Evolutionary conservation across 2,113 vertebrate genomes (phyloP), one percentile per base, ranked within the genome.

Genomic region (Poecilia latipinna): DNA sequence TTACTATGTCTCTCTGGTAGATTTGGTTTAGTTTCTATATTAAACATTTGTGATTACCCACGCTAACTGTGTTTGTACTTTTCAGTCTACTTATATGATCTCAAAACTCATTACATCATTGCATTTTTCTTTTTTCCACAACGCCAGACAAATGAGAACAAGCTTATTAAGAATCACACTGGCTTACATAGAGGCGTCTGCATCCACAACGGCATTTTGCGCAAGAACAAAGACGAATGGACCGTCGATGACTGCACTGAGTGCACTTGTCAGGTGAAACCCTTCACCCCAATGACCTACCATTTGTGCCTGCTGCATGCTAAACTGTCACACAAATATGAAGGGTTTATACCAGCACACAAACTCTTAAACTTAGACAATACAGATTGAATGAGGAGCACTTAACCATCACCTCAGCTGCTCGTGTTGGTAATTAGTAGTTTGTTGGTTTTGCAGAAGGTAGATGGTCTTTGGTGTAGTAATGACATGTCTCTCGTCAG

Each of bases 201-300:
- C 89, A 92, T 97, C 79, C 96, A 99, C 90, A 98, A 99, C 8
- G 96, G 96, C n/a, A 94, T 98, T 6, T 87, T 96, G 72, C 96
- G 96, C 89, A 96, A 95, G 89, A 97, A 99, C 81, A 94, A 90
- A 8, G 96, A 96, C 0, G 97, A 98, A 74, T 99, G 98, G 98
- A 99, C 97, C 0, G 96, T 99, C 2, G 98, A 99, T 4, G 96
- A 96, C 90, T 99, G 98, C 85, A 99, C 98, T 0, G 95, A 97
- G 91, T 99, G 98, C 88, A 98, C 95, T 88, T 99, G 98, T 91
- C 97, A 92, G 88, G 92, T 93, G 70, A 90, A 87, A 8, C 19
- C 26, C 51, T 60, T 51, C 77, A 74, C 68, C 75, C 33, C 12
- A 22, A 3, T 26, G 24, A n/a, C 26, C 51, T 60, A 4, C 28